Percentiles rank a stretch among this genome's conserved stretches.
These are phyloP conservation scores for Baronia brevicornis DNA, from an alignment of 2,888 invertebrate genomes.

Conservation along the genomic window DNA sequence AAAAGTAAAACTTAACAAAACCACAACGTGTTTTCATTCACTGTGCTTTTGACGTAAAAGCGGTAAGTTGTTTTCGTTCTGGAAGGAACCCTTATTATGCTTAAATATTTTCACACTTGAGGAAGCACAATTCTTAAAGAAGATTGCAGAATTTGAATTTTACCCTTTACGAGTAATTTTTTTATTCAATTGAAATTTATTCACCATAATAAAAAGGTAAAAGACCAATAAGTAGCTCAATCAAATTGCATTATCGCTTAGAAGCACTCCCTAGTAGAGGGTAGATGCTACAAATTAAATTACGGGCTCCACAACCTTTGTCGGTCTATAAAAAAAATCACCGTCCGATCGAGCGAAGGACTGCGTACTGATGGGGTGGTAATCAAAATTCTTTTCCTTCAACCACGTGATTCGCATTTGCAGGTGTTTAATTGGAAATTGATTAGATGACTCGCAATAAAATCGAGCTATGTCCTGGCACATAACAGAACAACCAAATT, in stretches of 20 bases:
- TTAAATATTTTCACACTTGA: slow-evolving; percentile 39
- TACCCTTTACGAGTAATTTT: slow-evolving; percentile 19
- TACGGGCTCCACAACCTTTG: slow-evolving; percentile 51
- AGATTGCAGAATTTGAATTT: slow-evolving; percentile 23
- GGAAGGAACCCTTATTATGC: slow-evolving; percentile 35
- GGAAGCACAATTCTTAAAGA: slow-evolving; percentile 24
- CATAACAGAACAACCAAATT: no score
- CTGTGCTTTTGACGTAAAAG: slow-evolving; percentile 49
- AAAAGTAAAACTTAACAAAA: slow-evolving; percentile 27
- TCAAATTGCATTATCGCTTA: slow-evolving; percentile 65
- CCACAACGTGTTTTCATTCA: slow-evolving; percentile 24
- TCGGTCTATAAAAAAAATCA: slow-evolving; percentile 49
- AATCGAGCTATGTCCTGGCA: no score
- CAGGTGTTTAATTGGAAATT: slow-evolving; percentile 4
- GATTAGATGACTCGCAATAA: no score
- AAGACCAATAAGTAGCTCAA: slow-evolving; percentile 66
- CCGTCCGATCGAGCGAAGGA: slow-evolving; percentile 35
- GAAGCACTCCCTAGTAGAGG: slow-evolving; percentile 41
- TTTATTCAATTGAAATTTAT: slow-evolving; percentile 41
- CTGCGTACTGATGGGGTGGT: slow-evolving; percentile 19
- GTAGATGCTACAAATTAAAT: slow-evolving; percentile 63
- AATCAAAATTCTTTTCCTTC: slow-evolving; percentile 38
- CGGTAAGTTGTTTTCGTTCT: slow-evolving; percentile 50
- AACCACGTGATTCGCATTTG: slow-evolving; percentile 14
- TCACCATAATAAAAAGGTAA: slow-evolving; percentile 59